Evolutionary conservation across 2,888 invertebrate genomes (phyloP).

Genomic region (Lymantria monacha): DNA sequence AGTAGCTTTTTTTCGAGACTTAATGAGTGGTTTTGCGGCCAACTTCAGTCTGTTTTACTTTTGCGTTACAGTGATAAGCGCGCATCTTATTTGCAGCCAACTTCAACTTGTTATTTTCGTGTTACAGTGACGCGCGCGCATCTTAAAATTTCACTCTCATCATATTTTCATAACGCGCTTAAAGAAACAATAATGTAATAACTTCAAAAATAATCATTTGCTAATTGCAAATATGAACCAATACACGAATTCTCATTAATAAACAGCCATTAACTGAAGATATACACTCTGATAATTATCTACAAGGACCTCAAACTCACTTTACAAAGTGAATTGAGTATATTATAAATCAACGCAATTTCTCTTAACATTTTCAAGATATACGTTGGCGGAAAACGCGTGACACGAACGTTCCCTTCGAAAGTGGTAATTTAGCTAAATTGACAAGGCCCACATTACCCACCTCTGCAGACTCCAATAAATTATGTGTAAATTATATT

Average conservation of each 20-base stretch:
- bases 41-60: too few relatives aligned
- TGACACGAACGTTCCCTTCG: slow-evolving; percentile 15
- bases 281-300: background rate
- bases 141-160: too few relatives aligned
- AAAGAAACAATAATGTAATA: too few relatives aligned
- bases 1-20: too few relatives aligned
- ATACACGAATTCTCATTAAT: background rate
- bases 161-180: too few relatives aligned
- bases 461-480: slow-evolving; percentile 36
- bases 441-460: slow-evolving; percentile 30
- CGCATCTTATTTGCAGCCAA: too few relatives aligned
- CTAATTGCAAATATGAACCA: too few relatives aligned
- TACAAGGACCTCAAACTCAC: background rate
- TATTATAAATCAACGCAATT: slow-evolving; percentile 2
- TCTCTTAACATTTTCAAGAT: background rate
- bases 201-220: too few relatives aligned
- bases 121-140: too few relatives aligned
- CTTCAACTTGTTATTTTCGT: too few relatives aligned
- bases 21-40: too few relatives aligned
- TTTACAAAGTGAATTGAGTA: slow-evolving; percentile 1
- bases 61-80: too few relatives aligned
- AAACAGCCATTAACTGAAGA: background rate
- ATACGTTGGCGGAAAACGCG: slow-evolving; percentile 8
- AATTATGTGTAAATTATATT: slow-evolving; percentile 49
- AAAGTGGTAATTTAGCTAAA: slow-evolving; percentile 32